These are phyloP conservation scores for Nymphalis c-album DNA, from an alignment of 2,888 invertebrate species.

Conservation along the genomic window DNA sequence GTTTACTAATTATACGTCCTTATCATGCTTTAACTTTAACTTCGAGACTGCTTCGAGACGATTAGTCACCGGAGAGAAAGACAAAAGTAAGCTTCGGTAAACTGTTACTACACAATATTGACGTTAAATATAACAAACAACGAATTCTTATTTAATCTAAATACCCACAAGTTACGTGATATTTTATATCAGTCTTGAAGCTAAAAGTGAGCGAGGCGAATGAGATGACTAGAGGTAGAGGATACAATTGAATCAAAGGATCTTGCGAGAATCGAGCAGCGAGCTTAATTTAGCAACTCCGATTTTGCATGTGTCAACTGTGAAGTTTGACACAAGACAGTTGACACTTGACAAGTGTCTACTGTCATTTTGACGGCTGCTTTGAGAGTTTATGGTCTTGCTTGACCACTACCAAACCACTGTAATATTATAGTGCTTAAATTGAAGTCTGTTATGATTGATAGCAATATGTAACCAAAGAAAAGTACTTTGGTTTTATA, in stretches of 20 bases:
- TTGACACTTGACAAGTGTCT: constrained; percentile 10
- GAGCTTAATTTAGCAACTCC: constrained; percentile 19
- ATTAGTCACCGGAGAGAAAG: constrained; percentile 40
- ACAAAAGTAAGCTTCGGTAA: not conserved
- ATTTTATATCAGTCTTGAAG: constrained; percentile 27
- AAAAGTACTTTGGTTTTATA: too few relatives aligned
- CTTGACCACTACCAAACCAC: too few relatives aligned
- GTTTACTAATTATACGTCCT: constrained; percentile 13
- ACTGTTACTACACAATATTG: constrained; percentile 8
- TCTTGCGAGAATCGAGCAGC: too few relatives aligned
- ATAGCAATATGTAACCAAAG: too few relatives aligned
- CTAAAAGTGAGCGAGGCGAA: constrained; percentile 13
- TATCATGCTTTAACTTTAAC: constrained; percentile 22
- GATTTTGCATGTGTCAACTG: not conserved
- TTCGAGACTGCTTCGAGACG: constrained; percentile 18
- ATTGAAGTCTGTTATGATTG: too few relatives aligned
- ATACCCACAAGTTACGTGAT: constrained; percentile 27
- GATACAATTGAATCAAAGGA: constrained; percentile 3
- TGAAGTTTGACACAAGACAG: too few relatives aligned
- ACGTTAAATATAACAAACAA: not conserved
- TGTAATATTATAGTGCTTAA: too few relatives aligned
- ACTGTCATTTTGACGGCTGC: constrained; percentile 2
- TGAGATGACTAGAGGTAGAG: constrained; percentile 23
- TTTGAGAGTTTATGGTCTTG: too few relatives aligned
- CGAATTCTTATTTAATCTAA: constrained; percentile 16